phyloP scores from a whole-genome alignment of 2,888 invertebrate species.

The Elegia similella region DNA sequence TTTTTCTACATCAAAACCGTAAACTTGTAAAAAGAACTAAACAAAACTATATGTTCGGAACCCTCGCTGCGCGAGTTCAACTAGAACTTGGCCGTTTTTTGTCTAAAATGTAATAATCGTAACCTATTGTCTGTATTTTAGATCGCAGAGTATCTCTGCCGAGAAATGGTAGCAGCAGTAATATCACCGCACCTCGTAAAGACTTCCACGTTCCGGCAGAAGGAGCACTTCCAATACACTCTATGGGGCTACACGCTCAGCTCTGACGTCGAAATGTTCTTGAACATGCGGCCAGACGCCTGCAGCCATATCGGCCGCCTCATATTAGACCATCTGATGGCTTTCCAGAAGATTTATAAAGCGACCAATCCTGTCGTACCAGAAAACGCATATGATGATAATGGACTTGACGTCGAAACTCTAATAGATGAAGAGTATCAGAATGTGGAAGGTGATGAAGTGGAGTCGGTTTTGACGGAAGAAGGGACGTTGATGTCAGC shows the following conservation, averaged over 20 bases:
- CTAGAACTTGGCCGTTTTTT: too few species aligned
- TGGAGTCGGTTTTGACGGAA: constrained; percentile 64
- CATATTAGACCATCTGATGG: constrained; percentile 77
- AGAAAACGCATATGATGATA: constrained; percentile 60
- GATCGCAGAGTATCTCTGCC: constrained; percentile 84
- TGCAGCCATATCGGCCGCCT: constrained; percentile 80
- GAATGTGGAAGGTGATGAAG: constrained; percentile 67
- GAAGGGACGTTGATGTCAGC: constrained; percentile 65
- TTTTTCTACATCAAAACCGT: too few species aligned
- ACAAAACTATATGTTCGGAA: too few species aligned
- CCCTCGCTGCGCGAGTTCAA: too few species aligned
- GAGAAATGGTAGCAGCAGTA: constrained; percentile 82
- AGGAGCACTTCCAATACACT: constrained; percentile 78
- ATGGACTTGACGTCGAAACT: constrained; percentile 63
- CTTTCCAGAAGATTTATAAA: constrained; percentile 76
- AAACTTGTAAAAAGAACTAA: too few species aligned
- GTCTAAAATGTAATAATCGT: too few species aligned
- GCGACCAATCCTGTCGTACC: constrained; percentile 51
- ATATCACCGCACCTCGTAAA: constrained; percentile 74
- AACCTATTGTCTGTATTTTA: constrained; percentile 31
- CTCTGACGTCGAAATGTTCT: constrained; percentile 80
- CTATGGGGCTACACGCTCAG: constrained; percentile 81
- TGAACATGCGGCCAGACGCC: constrained; percentile 81
- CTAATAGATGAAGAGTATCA: constrained; percentile 75
- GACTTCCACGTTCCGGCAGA: constrained; percentile 73